Conservation (phyloP, 2,888 invertebrate genomes). For the Dione vanillae region DNA sequence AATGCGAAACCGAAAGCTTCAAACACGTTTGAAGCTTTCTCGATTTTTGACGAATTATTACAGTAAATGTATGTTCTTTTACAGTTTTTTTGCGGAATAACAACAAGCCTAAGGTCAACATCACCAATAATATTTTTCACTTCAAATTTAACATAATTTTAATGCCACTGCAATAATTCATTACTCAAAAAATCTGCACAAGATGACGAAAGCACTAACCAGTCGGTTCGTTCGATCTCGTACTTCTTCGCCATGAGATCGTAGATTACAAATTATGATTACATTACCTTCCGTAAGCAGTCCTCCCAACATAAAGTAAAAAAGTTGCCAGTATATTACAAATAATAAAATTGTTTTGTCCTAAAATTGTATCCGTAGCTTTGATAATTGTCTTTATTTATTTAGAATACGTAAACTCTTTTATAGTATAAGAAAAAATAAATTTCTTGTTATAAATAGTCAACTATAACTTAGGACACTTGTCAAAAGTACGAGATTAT, state of each 20-base stretch:
- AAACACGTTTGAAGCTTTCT: constrained; percentile 97
- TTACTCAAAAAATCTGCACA: constrained; percentile 16
- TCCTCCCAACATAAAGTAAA: constrained; percentile 30
- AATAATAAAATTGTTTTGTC: neutral
- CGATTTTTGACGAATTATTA: constrained; percentile 89
- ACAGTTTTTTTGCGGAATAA: constrained; percentile 77
- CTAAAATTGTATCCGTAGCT: too few relatives aligned
- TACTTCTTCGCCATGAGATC: constrained; percentile 31
- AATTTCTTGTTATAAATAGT: too few relatives aligned
- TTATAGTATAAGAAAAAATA: too few relatives aligned
- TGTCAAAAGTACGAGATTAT: too few relatives aligned
- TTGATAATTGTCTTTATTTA: too few relatives aligned
- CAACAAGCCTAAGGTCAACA: constrained; percentile 78
- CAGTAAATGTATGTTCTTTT: constrained; percentile 70
- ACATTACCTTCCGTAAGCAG: constrained; percentile 18
- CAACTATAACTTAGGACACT: too few relatives aligned
- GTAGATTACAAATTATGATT: constrained; percentile 22
- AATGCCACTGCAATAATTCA: constrained; percentile 52
- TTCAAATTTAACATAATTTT: constrained; percentile 72
- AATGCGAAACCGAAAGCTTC: constrained; percentile 97
- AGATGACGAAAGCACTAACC: constrained; percentile 62
- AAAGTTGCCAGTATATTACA: constrained; percentile 16
- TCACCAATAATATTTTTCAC: constrained; percentile 80
- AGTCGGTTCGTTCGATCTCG: constrained; percentile 39
- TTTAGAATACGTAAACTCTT: too few relatives aligned